Evolutionary conservation across 2,888 invertebrate species (phyloP).

Genomic region (Branchipolynoe longqiensis): DNA sequence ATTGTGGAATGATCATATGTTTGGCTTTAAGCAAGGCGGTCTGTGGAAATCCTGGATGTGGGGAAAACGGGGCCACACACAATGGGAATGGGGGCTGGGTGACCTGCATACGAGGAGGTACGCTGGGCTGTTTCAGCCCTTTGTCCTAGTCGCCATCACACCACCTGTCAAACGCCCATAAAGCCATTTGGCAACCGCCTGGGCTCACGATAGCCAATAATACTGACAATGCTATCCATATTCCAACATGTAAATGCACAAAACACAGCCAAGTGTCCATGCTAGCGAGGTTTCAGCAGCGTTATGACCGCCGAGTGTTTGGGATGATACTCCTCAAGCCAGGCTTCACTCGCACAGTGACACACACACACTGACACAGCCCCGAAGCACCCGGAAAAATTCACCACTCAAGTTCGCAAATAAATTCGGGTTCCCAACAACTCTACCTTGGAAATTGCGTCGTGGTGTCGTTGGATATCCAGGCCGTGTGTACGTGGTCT

Average conservation of each 20-base stretch:
- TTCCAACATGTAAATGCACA: neutral
- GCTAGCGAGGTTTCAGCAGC: neutral
- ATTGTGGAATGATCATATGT: too few species aligned
- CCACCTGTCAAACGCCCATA: conserved; percentile 41
- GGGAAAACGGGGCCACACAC: neutral
- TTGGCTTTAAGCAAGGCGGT: too few species aligned
- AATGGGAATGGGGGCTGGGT: conserved; percentile 9
- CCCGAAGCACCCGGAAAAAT: too few species aligned
- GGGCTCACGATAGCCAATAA: neutral
- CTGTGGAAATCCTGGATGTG: neutral
- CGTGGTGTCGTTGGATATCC: neutral
- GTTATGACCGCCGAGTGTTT: neutral
- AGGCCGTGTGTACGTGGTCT: neutral
- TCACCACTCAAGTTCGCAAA: neutral
- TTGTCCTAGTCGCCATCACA: neutral
- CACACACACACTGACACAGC: conserved; percentile 11
- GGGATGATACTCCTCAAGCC: neutral
- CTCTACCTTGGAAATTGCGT: conserved; percentile 9
- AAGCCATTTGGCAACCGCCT: neutral
- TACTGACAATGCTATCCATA: neutral
- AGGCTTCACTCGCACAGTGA: neutral
- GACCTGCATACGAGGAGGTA: conserved; percentile 4
- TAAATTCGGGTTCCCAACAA: conserved; percentile 9
- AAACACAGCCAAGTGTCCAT: neutral
- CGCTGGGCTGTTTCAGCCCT: conserved; percentile 12